Percentiles rank a stretch among this genome's conserved stretches.
These are phyloP conservation scores for Oxytorus armatus DNA, from an alignment of 2,888 invertebrate species.

Conservation along the genomic window DNA sequence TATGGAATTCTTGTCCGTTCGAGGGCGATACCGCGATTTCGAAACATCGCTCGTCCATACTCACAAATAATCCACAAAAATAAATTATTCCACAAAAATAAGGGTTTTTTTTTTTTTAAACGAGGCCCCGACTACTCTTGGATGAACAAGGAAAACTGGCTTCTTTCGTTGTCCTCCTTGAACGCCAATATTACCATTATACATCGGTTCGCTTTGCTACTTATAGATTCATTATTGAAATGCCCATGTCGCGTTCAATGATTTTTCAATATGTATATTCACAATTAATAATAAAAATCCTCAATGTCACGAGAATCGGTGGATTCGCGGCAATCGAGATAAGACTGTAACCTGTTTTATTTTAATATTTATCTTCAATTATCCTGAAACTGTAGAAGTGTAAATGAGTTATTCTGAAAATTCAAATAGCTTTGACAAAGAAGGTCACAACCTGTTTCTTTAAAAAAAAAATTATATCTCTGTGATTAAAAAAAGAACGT, in stretches of 20 bases:
- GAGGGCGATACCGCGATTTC: slow-evolving; percentile 48
- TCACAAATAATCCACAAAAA: not conserved
- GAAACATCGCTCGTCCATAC: slow-evolving; percentile 20
- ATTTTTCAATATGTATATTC: slow-evolving; percentile 10
- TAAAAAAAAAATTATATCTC: too few species aligned
- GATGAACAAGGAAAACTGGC: slow-evolving; percentile 57
- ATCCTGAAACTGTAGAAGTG: too few species aligned
- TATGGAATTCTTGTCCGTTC: slow-evolving; percentile 65
- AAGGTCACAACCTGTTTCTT: too few species aligned
- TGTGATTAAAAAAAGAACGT: too few species aligned
- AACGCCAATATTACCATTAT: slow-evolving; percentile 39
- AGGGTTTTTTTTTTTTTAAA: slow-evolving; percentile 28
- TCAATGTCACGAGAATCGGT: too few species aligned
- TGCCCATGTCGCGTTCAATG: slow-evolving; percentile 8
- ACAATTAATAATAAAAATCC: not conserved
- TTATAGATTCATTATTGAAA: slow-evolving; percentile 10
- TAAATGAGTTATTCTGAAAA: too few species aligned
- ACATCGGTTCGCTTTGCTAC: not conserved
- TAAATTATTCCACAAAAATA: slow-evolving; percentile 8
- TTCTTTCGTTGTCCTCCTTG: slow-evolving; percentile 53
- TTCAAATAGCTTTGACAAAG: too few species aligned
- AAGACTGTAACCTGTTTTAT: too few species aligned
- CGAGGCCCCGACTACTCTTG: slow-evolving; percentile 42
- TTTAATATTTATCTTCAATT: too few species aligned
- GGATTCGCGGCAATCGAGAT: too few species aligned